Base-by-base conservation (phyloP, 2,797 vertebrate genomes). In the Dromococcyx pavoninus region DNA sequence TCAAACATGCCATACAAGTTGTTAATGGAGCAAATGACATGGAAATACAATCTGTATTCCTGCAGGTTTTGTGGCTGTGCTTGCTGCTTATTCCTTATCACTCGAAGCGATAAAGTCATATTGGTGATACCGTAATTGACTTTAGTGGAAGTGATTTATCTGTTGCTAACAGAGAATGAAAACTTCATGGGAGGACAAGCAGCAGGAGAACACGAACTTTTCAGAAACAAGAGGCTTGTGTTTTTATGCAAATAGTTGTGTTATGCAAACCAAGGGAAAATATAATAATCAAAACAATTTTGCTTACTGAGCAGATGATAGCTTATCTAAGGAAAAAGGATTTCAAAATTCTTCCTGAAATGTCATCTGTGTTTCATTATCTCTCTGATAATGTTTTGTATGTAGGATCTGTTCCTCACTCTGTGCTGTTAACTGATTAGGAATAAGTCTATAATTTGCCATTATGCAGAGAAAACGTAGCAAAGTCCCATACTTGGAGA, bases 61-160 rank as follows among this genome's bases (percentile, higher is more conserved):
- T 96, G 87, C 80, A 95, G 93, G 86, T 67, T 79, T 84, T 96
- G 88, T 89, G 70, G 85, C 91, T 86, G 30, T 62, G 88, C 76
- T 93, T 91, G 85, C 86, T 96, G 73, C 91, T 95, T 93, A 53
- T 90, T 95, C 37, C 74, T 95, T 95, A 91, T 93, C 83, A 91
- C 91, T 91, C 84, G 10, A 94, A 96, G 89, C 13, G 66, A 96
- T 94, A 95, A 96, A 91, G 65, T 70, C 10, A 1, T 93, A 78
- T 86, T 90, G 77, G 89, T 96, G 94, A 96, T 94, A 94, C 91
- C 88, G 78, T 96, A 95, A 96, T 88, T 97, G 91, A 87, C 85
- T 89, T 81, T 93, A 88, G 81, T 87, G 93, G 80, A 96, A 93
- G 79, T 56, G 72, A 97, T 97, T 92, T 95, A 94, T 95, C 91